Percentiles rank a stretch among this genome's conserved stretches.
These are phyloP conservation scores for Bujurquina vittata DNA, from an alignment of 2,113 vertebrate species.

Conservation along the genomic window DNA sequence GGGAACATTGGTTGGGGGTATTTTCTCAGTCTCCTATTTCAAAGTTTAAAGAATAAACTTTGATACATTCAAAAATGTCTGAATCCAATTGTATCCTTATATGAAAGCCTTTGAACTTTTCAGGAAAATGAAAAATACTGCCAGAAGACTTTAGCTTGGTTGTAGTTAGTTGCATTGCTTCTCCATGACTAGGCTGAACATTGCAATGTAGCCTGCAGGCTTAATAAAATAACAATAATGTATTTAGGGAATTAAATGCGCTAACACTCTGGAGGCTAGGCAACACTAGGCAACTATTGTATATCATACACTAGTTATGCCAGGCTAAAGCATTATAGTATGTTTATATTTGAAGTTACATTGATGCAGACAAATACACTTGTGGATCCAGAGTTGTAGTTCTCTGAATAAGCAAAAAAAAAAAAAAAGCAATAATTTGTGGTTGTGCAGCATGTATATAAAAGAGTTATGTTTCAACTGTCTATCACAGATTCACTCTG, in stretches of 20 bases:
- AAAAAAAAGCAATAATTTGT: background rate
- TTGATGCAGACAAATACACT: background rate
- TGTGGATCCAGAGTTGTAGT: background rate
- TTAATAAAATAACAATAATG: slow-evolving; percentile 1
- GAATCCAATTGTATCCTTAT: background rate
- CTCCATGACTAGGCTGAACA: background rate
- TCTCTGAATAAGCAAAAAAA: background rate
- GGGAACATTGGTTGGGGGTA: no score
- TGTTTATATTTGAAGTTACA: background rate
- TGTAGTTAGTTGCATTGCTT: background rate
- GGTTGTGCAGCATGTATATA: background rate
- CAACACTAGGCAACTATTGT: background rate
- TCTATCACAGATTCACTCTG: background rate
- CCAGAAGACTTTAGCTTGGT: background rate
- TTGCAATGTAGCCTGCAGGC: background rate
- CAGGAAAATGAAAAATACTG: background rate
- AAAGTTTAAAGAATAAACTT: background rate
- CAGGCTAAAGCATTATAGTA: background rate
- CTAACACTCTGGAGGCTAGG: background rate
- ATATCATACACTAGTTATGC: background rate
- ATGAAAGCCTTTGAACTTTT: background rate
- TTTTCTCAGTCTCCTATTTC: background rate
- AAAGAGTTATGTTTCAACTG: background rate
- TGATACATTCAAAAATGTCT: background rate
- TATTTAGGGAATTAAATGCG: background rate